Evolutionary conservation across 2,888 invertebrate genomes (phyloP).

Genomic region (Mystacides longicornis): DNA sequence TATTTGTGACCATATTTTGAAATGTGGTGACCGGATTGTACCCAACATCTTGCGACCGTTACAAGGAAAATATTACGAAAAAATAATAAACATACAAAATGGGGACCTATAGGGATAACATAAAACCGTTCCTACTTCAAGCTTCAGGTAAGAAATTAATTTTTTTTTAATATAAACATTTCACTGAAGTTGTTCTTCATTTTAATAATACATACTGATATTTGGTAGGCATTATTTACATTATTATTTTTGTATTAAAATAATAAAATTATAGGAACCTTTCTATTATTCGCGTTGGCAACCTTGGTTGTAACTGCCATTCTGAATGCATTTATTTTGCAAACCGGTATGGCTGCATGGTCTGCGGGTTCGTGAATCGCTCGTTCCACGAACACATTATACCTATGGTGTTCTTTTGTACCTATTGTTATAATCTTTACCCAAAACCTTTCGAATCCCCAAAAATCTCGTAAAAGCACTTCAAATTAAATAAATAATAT

Average conservation of each 20-base stretch:
- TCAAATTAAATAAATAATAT: too few relatives aligned
- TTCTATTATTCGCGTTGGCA: background rate
- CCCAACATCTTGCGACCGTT: background rate
- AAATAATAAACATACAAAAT: background rate
- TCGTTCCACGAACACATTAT: too few relatives aligned
- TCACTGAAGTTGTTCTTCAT: background rate
- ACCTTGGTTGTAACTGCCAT: background rate
- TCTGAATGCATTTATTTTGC: background rate
- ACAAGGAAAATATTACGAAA: too few relatives aligned
- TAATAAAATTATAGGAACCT: background rate
- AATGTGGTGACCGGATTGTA: constrained; percentile 1
- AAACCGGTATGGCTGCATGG: background rate
- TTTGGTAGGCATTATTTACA: background rate
- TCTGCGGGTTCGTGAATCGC: too few relatives aligned
- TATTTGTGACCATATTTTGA: constrained; percentile 1
- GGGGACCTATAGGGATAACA: background rate
- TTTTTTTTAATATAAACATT: background rate
- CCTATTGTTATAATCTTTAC: too few relatives aligned
- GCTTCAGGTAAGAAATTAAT: background rate
- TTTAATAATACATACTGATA: background rate
- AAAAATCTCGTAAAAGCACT: too few relatives aligned
- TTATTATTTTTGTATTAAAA: background rate
- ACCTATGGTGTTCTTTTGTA: too few relatives aligned
- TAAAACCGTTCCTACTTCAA: background rate
- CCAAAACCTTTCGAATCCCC: too few relatives aligned